These are phyloP conservation scores for Amorpha juglandis DNA, from an alignment of 2,888 invertebrate genomes.

Conservation along the genomic window DNA sequence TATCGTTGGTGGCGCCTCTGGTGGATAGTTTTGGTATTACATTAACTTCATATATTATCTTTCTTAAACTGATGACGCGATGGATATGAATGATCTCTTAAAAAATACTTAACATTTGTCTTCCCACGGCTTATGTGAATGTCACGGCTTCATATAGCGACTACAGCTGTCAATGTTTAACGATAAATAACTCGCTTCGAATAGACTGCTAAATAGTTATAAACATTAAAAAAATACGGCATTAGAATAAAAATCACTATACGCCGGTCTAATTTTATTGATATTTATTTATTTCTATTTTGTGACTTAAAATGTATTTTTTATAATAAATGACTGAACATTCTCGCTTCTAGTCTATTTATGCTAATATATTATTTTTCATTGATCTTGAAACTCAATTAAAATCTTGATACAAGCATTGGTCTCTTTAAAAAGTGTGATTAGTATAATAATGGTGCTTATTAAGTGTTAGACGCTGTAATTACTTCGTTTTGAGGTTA, in stretches of 20 bases:
- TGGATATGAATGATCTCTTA: neutral
- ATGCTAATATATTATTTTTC: neutral
- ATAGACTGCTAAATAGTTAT: no score
- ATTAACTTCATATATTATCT: no score
- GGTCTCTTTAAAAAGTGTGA: slow-evolving; percentile 30
- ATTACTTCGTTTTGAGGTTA: slow-evolving; percentile 8
- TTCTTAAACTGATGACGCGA: no score
- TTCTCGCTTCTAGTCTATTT: slow-evolving; percentile 9
- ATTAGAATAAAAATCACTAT: neutral
- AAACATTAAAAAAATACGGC: neutral
- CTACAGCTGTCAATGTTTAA: neutral
- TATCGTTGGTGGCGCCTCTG: no score
- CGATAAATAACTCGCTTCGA: neutral
- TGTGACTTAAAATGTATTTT: neutral
- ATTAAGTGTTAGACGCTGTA: slow-evolving; percentile 31
- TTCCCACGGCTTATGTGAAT: slow-evolving; percentile 15
- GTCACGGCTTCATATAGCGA: slow-evolving; percentile 6
- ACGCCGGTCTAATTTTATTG: neutral
- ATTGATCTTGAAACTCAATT: neutral
- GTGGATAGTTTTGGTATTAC: no score
- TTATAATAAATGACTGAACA: slow-evolving; percentile 1
- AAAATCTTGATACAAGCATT: neutral
- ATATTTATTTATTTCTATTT: slow-evolving; percentile 10
- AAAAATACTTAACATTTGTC: neutral
- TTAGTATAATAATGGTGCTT: slow-evolving; percentile 44